These are phyloP conservation scores for Sinopyrophorus schimmeli DNA, from an alignment of 2,888 invertebrate species.

Conservation along the genomic window DNA sequence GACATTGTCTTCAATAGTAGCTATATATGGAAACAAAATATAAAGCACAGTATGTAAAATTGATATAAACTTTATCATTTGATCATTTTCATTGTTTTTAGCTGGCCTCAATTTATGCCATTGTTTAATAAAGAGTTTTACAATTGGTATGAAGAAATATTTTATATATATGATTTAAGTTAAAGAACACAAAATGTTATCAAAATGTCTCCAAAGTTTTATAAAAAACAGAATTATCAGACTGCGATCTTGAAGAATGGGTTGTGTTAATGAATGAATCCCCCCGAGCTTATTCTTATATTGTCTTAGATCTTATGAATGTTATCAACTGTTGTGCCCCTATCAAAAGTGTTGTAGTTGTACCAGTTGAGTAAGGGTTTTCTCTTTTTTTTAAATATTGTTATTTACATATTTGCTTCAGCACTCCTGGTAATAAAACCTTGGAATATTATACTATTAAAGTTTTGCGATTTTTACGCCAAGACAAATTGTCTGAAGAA, in stretches of 20 bases:
- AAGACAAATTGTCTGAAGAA: conserved; percentile 54
- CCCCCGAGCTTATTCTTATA: conserved; percentile 54
- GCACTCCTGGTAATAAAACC: conserved; percentile 60
- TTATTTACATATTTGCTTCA: too few species aligned
- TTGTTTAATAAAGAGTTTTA: conserved; percentile 46
- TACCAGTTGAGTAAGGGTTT: conserved; percentile 48
- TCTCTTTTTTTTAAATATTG: too few species aligned
- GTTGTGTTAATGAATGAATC: conserved; percentile 52
- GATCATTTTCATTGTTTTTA: too few species aligned
- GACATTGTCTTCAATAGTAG: conserved; percentile 56
- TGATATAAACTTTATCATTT: too few species aligned
- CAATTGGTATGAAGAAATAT: conserved; percentile 53
- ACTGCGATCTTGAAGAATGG: conserved; percentile 55
- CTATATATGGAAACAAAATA: conserved; percentile 57
- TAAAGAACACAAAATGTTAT: conserved; percentile 50
- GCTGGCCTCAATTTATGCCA: conserved; percentile 54
- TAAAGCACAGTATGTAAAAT: too few species aligned
- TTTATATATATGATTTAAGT: conserved; percentile 47
- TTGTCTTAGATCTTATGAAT: conserved; percentile 54
- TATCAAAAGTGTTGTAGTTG: conserved; percentile 47
- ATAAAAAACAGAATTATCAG: conserved; percentile 55
- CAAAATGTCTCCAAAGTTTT: conserved; percentile 56
- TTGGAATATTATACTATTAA: conserved; percentile 62
- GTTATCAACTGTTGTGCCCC: conserved; percentile 43
- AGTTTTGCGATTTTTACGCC: conserved; percentile 59